Evolutionary conservation across 2,797 vertebrate species (phyloP).

Genomic region (Galago senegalensis): DNA sequence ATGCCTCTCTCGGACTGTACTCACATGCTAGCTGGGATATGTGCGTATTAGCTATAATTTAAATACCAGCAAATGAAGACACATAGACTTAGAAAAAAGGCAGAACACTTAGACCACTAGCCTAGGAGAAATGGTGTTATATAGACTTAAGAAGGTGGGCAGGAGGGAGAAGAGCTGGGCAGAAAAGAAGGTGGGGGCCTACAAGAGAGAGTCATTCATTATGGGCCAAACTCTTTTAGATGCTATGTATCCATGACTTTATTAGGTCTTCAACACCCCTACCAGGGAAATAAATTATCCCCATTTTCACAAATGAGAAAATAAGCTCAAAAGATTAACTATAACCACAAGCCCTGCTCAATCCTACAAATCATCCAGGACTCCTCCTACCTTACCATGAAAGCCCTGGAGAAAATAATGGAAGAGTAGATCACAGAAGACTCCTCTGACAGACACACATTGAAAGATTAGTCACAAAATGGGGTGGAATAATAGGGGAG

Average conservation of each 20-base stretch:
- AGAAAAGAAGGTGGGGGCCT: neutral
- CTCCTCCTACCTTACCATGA: neutral
- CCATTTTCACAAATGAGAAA: conserved; percentile 22
- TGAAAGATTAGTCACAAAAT: conserved; percentile 55
- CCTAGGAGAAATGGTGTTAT: neutral
- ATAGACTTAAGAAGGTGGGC: neutral
- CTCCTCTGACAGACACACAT: conserved; percentile 9
- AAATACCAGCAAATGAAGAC: neutral
- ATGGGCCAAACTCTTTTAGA: neutral
- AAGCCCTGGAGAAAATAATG: conserved; percentile 66
- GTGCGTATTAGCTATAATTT: neutral
- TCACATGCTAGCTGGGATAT: neutral
- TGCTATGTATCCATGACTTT: neutral
- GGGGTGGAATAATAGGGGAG: neutral
- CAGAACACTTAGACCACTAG: neutral
- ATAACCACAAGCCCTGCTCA: neutral
- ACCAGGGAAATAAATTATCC: neutral
- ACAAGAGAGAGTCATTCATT: neutral
- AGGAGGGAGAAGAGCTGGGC: neutral
- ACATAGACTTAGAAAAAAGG: neutral
- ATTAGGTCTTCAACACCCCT: neutral
- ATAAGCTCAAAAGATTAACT: neutral
- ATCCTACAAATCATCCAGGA: neutral
- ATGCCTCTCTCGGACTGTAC: neutral
- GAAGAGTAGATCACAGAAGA: neutral